Conservation (phyloP, 2,797 vertebrate species). For the Oreortyx pictus region DNA sequence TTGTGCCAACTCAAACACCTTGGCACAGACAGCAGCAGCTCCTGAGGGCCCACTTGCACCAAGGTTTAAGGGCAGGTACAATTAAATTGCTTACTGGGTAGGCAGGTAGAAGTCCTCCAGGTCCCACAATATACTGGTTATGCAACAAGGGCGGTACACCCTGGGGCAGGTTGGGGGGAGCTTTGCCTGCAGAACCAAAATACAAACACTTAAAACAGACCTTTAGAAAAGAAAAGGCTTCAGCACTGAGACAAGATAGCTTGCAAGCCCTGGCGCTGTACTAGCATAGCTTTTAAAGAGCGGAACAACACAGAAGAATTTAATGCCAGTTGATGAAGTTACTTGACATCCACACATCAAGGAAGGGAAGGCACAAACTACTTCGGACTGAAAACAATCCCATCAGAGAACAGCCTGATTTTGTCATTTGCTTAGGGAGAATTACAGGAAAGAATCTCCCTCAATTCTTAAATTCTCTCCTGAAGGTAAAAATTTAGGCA, state of each 20-base stretch:
- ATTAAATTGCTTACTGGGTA: conserved; percentile 88
- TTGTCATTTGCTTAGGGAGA: not conserved
- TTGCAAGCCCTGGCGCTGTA: not conserved
- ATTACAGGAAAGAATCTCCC: not conserved
- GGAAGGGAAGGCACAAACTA: not conserved
- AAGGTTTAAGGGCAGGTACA: conserved; percentile 3
- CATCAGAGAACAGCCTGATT: not conserved
- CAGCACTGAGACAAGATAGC: not conserved
- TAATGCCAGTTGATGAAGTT: not conserved
- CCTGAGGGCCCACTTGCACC: not conserved
- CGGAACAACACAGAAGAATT: not conserved
- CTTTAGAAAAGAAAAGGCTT: not conserved
- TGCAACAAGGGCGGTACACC: conserved; percentile 93
- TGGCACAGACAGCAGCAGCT: conserved; percentile 10
- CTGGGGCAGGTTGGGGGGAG: conserved; percentile 93
- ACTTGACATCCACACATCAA: not conserved
- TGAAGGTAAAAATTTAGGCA: not conserved
- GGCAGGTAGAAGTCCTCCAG: conserved; percentile 95
- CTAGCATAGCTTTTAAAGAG: not conserved
- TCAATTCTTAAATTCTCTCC: not conserved
- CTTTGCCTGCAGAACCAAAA: conserved; percentile 87
- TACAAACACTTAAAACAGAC: conserved; percentile 25
- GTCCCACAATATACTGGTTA: conserved; percentile 98
- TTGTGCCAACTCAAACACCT: not conserved
- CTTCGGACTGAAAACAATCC: not conserved